These are phyloP conservation scores for Erynnis tages DNA, from an alignment of 2,888 invertebrate species.

Conservation along the genomic window DNA sequence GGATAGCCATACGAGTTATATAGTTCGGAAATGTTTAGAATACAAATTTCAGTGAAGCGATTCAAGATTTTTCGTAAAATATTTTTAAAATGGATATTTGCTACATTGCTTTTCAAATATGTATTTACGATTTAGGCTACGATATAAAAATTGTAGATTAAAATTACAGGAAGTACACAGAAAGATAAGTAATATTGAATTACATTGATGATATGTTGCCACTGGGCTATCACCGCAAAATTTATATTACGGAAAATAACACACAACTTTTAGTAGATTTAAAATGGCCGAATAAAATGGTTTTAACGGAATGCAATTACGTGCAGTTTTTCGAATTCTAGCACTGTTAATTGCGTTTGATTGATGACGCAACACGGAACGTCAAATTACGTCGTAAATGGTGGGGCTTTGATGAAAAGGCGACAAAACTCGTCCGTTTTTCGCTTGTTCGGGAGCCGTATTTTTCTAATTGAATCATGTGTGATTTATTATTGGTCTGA, in stretches of 20 bases:
- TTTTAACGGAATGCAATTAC: conserved; percentile 8
- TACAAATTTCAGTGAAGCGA: conserved; percentile 4
- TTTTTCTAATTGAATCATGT: conserved; percentile 81
- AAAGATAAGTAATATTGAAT: too few species aligned
- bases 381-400: conserved; percentile 73
- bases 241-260: too few species aligned
- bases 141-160: neutral
- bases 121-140: neutral
- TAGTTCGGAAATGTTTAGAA: conserved; percentile 26
- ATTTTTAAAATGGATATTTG: conserved; percentile 29
- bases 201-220: too few species aligned
- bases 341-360: conserved; percentile 68
- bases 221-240: too few species aligned
- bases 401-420: conserved; percentile 49
- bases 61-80: conserved; percentile 7
- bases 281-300: neutral
- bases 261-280: neutral
- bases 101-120: conserved; percentile 5
- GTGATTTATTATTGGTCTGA: conserved; percentile 81
- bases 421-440: conserved; percentile 67
- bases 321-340: conserved; percentile 10
- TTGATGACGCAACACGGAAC: conserved; percentile 73
- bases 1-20: conserved; percentile 19
- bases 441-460: conserved; percentile 55
- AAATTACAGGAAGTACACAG: neutral